These are phyloP conservation scores for Brachionus koreanus DNA, from an alignment of 1,140 invertebrate genomes.

Conservation along the genomic window DNA sequence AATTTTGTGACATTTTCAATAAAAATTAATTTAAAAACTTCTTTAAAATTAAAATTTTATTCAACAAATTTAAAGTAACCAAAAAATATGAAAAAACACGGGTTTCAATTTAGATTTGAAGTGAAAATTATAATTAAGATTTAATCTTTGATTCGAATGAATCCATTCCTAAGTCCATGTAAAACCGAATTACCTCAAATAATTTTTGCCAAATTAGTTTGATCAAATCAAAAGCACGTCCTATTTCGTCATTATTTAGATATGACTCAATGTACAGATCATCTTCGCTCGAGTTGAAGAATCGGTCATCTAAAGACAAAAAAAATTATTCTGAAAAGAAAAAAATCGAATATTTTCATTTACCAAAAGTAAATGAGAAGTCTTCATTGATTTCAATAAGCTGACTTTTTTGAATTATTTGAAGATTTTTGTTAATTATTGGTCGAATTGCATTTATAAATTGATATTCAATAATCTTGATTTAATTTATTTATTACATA, in stretches of 20 bases:
- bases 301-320: background rate
- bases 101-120: background rate
- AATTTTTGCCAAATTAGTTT: conserved; percentile 26
- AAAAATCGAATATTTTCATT: background rate
- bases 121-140: background rate
- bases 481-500: background rate
- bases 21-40: no score
- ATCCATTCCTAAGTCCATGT: conserved; percentile 28
- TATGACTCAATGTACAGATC: conserved; percentile 13
- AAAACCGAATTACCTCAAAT: conserved; percentile 12
- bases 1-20: no score
- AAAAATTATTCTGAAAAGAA: background rate
- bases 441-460: conserved; percentile 39
- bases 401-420: conserved; percentile 22
- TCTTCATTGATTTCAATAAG: conserved; percentile 19
- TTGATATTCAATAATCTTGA: conserved; percentile 44
- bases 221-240: background rate
- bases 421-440: conserved; percentile 37
- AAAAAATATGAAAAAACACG: background rate
- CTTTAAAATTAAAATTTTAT: background rate
- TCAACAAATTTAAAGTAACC: background rate
- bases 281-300: background rate
- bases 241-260: conserved; percentile 28
- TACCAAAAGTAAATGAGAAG: background rate
- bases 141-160: conserved; percentile 3